Conservation (phyloP, 2,888 invertebrate species). For the Automeris io region DNA sequence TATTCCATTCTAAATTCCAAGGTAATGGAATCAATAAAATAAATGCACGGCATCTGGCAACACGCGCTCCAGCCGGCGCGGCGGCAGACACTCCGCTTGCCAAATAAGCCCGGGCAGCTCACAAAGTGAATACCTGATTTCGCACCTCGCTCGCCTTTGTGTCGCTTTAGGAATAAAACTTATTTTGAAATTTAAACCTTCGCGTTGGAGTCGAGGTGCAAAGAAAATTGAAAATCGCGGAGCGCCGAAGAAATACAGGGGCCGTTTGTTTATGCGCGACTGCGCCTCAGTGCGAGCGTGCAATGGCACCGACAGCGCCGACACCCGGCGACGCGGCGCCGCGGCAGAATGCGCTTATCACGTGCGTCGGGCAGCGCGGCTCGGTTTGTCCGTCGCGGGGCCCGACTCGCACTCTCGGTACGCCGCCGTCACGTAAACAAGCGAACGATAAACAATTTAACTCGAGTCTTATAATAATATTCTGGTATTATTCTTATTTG, state of each 20-base stretch:
- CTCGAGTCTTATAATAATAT: no score
- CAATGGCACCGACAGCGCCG: no score
- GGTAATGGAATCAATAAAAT: not conserved
- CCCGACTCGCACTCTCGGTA: no score
- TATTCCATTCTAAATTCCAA: conserved; percentile 3
- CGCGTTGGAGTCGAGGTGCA: not conserved
- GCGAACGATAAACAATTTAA: no score
- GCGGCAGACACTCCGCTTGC: conserved; percentile 19
- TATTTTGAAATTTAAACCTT: not conserved
- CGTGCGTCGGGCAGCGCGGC: no score
- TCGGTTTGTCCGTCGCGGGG: no score
- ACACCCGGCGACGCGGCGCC: no score
- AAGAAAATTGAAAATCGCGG: not conserved
- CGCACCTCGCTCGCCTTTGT: conserved; percentile 29
- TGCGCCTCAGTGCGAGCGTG: no score
- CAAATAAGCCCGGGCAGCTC: conserved; percentile 30
- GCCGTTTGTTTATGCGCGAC: not conserved
- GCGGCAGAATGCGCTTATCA: no score
- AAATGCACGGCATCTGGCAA: conserved; percentile 3
- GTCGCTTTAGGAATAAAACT: not conserved
- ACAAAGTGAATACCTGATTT: conserved; percentile 48
- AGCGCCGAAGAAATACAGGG: not conserved
- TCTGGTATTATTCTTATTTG: no score
- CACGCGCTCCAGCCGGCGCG: not conserved
- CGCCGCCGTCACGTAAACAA: no score